Base-by-base conservation (phyloP, 2,888 invertebrate species). In the Lacanobia wlatinum region DNA sequence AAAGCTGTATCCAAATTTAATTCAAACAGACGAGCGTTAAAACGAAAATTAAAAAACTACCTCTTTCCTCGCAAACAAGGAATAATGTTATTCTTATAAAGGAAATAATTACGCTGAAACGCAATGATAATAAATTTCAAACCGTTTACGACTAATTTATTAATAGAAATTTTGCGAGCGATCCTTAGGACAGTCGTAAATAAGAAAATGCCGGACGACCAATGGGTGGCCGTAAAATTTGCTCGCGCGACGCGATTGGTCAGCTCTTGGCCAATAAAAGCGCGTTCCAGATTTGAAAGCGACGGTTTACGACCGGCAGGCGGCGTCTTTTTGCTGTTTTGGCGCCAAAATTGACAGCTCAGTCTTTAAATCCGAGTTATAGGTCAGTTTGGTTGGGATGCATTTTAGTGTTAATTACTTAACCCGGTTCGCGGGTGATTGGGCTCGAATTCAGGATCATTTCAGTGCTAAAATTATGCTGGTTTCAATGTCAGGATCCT, bases 81-180 rank as follows among this genome's bases (percentile, higher is more conserved):
- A 90, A 88, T 93, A 90, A 93, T 92, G 92, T 94, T 93, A 92
- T 93, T 93, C 93, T 94, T 93, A 93, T 94, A 94, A 94, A 94
- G 94, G 93, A 94, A 95, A 95, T 95, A 95, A 96, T 95, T 95
- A 89, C 86, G 84, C 82, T 85, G 85, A 88, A 91, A 89, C 91
- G 94, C 92, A 93, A 92, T 93, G 93, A 93, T 91, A 92, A 94
- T 96, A 95, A 95, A 95, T 95, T 94, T 94, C 91, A 83, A 82
- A 87, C 89, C 91, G 88, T 95, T 95, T 95, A 95, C 94, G 95
- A 94, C 93, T 94, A 94, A 95, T 95, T 95, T 96, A 96, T 95
- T 96, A 96, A 95, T 96, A 96, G 96, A 95, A 95, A 94, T 94
- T 96, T 96, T 89, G 95, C 95, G 94, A 93, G 93, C 92, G 90